Base-by-base conservation (phyloP, 2,113 vertebrate genomes). In the Megalops atlanticus region DNA sequence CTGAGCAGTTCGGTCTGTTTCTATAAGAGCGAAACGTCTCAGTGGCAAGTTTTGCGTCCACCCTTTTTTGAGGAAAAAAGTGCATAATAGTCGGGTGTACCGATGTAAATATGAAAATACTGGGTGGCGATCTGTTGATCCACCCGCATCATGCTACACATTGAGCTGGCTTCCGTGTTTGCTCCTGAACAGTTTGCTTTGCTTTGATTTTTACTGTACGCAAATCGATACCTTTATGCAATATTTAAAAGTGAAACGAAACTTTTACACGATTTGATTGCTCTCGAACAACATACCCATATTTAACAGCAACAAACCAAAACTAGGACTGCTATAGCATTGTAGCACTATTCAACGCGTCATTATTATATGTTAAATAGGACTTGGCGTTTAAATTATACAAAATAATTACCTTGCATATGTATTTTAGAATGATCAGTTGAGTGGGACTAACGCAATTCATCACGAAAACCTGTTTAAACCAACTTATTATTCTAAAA, bases 91-190 rank as follows among this genome's bases (percentile, higher is more conserved):
- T n/a, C 41, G 3, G 24, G 38, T 41, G 10, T n/a, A 1, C 21
- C 21, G 40, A 71, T 38, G 10, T 40, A 38, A 39, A 39, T 72
- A 11, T 35, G 24, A 15, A 16, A 31, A 47, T 33, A 47, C 47
- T 27, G 40, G 11, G 41, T 15, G 2, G 40, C 27, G 43, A 27
- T 35, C 24, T 74, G 14, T 81, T 33, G 21, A 35, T 71, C 12
- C 14, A 36, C 15, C 73, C 76, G 73, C 80, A 75, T 81, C 45
- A 68, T 76, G 80, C 40, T 52, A 41, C 39, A 24, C 2, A 21
- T 80, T 74, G 75, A 36, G 38, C 36, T 45, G 11, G 69, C 31
- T 7, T 43, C 36, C 68, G 27, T 24, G 49, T 33, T 31, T 11
- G 12, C 12, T n/a, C 16, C 16, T 40, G 12, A 75, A 43, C 12